Percentiles rank a stretch among this genome's conserved stretches.
Evolutionary conservation across 2,888 invertebrate species (phyloP).

Genomic region (Clunio marinus): DNA sequence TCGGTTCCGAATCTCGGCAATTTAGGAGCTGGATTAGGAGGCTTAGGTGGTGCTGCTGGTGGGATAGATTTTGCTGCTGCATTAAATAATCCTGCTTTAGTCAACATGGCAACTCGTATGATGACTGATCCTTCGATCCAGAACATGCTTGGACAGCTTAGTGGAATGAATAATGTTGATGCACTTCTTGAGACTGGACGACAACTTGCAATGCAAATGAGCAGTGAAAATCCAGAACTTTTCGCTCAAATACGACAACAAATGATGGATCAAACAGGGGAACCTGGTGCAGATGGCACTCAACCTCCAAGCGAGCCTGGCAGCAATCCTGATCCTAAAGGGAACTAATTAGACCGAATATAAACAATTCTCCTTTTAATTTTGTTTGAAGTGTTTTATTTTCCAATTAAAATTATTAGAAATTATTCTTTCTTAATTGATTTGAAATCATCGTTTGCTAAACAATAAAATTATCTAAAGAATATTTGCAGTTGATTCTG

Average conservation of each 20-base stretch:
- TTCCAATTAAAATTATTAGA: no score
- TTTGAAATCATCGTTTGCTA: no score
- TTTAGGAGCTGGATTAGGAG: neutral
- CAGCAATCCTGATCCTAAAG: constrained; percentile 6
- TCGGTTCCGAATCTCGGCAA: neutral
- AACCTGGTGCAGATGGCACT: neutral
- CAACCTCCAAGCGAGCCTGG: neutral
- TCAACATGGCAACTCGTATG: constrained; percentile 40
- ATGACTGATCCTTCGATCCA: constrained; percentile 40
- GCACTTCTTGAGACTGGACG: constrained; percentile 39
- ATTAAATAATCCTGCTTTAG: constrained; percentile 40
- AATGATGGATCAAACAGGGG: constrained; percentile 32
- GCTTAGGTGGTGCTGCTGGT: constrained; percentile 24
- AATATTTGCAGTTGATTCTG: no score
- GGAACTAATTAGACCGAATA: neutral
- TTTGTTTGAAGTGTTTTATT: no score
- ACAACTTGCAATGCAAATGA: constrained; percentile 38
- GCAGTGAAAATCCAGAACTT: constrained; percentile 39
- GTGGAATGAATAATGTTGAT: constrained; percentile 40
- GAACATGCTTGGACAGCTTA: constrained; percentile 38
- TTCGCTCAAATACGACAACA: constrained; percentile 36
- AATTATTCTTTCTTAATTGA: no score
- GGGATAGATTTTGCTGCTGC: constrained; percentile 40
- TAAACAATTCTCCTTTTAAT: neutral
- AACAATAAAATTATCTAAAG: no score